Percentiles rank a stretch among this genome's conserved stretches.
Conservation (phyloP, 2,888 invertebrate species). For the Hypercompe scribonia region DNA sequence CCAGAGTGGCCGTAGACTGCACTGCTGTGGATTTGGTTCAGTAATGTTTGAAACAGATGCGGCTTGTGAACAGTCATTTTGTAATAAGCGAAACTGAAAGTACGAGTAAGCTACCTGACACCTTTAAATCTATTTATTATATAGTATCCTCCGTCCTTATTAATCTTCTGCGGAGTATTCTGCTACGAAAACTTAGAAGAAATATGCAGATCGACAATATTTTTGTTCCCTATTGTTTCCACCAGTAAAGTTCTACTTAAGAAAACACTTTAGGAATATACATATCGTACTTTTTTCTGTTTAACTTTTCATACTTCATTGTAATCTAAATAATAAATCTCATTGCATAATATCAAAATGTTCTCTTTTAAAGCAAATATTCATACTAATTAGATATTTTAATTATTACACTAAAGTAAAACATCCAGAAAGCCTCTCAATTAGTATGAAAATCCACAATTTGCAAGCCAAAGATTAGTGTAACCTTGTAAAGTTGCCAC, state of each 20-base stretch:
- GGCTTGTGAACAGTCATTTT: background rate
- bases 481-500: slow-evolving; percentile 50
- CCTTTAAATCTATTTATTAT: background rate
- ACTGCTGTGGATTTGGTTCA: background rate
- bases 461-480: slow-evolving; percentile 11
- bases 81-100: background rate
- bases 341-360: background rate
- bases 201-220: background rate
- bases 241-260: too few species aligned
- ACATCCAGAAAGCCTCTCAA: background rate
- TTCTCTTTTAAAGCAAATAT: background rate
- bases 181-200: background rate
- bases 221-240: background rate
- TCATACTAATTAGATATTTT: background rate
- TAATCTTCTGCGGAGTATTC: background rate
- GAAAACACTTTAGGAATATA: background rate
- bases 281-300: background rate
- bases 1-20: background rate
- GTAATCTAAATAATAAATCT: background rate
- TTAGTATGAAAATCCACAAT: slow-evolving; percentile 14
- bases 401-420: background rate
- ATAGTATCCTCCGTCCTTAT: background rate
- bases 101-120: background rate
- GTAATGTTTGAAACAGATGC: slow-evolving; percentile 12
- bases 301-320: background rate